These are phyloP conservation scores for Oryctes rhinoceros DNA, from an alignment of 1,140 invertebrate genomes.

Conservation along the genomic window DNA sequence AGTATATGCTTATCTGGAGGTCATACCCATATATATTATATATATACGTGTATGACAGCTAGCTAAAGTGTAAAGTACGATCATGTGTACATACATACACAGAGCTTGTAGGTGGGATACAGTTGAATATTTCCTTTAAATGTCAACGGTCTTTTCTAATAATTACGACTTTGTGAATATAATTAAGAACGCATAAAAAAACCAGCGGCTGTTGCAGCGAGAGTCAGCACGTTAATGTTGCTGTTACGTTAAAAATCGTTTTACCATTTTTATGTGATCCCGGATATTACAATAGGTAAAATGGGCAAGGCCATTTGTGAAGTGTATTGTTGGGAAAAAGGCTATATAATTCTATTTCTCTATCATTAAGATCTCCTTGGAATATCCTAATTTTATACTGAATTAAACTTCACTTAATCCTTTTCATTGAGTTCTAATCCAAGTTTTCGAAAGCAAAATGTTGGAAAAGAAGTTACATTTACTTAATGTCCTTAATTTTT, in stretches of 20 bases:
- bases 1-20: conserved; percentile 7
- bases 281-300: conserved; percentile 36
- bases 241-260: background rate
- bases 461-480: too few relatives aligned
- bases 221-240: too few relatives aligned
- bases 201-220: background rate
- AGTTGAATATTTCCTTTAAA: conserved; percentile 38
- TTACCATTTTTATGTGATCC: conserved; percentile 22
- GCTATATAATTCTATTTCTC: too few relatives aligned
- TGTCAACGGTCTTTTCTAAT: conserved; percentile 36
- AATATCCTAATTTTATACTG: too few relatives aligned
- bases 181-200: conserved; percentile 10
- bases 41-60: background rate
- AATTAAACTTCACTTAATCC: too few relatives aligned
- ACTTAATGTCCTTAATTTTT: too few relatives aligned
- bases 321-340: background rate
- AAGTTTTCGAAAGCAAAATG: too few relatives aligned
- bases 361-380: too few relatives aligned
- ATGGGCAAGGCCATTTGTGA: conserved; percentile 17
- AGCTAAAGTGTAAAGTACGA: background rate
- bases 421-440: too few relatives aligned
- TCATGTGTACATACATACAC: too few relatives aligned
- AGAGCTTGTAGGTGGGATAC: conserved; percentile 27
- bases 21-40: background rate
- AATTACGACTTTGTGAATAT: conserved; percentile 9